Conservation (phyloP, 2,888 invertebrate species). For the Margaritifera margaritifera region DNA sequence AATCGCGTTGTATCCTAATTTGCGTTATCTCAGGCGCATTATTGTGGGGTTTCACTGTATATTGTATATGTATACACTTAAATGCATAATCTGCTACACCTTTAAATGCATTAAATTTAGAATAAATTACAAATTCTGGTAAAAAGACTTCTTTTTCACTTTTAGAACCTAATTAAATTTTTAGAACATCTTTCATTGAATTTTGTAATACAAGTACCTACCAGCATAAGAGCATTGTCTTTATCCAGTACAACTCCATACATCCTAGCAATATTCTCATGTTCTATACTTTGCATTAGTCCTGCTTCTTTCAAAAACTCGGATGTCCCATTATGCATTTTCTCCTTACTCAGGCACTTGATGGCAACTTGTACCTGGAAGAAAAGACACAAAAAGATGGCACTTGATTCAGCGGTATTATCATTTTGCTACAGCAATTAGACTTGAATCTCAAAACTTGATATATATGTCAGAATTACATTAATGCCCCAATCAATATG, state of each 20-base stretch:
- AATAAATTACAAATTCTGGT: neutral
- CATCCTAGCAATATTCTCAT: conserved; percentile 96
- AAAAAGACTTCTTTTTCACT: neutral
- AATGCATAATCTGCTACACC: too few relatives aligned
- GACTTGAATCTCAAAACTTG: too few relatives aligned
- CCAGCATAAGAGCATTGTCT: conserved; percentile 82
- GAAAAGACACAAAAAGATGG: conserved; percentile 10
- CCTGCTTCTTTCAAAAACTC: conserved; percentile 98
- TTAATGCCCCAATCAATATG: too few relatives aligned
- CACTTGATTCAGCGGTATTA: neutral
- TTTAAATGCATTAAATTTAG: neutral
- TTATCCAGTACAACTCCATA: conserved; percentile 97
- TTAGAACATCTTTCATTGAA: too few relatives aligned
- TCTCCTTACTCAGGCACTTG: conserved; percentile 94
- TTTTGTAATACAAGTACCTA: conserved; percentile 52
- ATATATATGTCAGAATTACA: too few relatives aligned
- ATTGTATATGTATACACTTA: too few relatives aligned
- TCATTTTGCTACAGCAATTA: too few relatives aligned
- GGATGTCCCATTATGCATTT: conserved; percentile 95
- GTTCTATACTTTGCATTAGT: conserved; percentile 98
- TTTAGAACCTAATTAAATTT: too few relatives aligned
- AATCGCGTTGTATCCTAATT: too few relatives aligned
- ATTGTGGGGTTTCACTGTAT: too few relatives aligned
- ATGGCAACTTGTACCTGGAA: conserved; percentile 93
- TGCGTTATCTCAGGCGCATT: too few relatives aligned